Conservation (phyloP, 2,113 vertebrate species). For the Pangasianodon gigas region DNA sequence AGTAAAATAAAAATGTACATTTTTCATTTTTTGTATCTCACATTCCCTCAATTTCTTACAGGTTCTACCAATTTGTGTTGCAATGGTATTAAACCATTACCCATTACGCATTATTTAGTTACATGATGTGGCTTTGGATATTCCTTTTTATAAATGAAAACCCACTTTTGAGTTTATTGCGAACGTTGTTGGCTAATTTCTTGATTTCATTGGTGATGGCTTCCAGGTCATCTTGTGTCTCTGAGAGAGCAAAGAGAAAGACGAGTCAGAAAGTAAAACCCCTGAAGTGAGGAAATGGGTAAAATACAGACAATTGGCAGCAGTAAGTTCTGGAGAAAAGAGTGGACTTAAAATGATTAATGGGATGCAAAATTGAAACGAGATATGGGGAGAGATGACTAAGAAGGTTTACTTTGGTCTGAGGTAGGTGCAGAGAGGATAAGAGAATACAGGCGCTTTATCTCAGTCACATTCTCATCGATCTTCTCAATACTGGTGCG, state of each 20-base stretch:
- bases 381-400: background rate
- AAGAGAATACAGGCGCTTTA: constrained; percentile 90
- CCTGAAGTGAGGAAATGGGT: background rate
- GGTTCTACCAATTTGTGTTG: background rate
- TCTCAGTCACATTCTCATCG: constrained; percentile 83
- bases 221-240: constrained; percentile 90
- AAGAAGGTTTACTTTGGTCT: constrained; percentile 81
- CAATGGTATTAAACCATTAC: too few relatives aligned
- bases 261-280: background rate
- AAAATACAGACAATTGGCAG: background rate
- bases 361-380: background rate
- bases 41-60: background rate
- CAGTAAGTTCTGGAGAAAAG: background rate
- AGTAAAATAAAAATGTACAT: background rate
- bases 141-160: constrained; percentile 10
- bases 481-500: constrained; percentile 89
- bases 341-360: background rate
- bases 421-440: constrained; percentile 90
- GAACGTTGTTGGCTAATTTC: constrained; percentile 87
- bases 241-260: constrained; percentile 63
- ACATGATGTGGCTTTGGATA: background rate
- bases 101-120: background rate
- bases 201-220: constrained; percentile 88
- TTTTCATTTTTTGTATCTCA: background rate
- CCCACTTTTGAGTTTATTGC: constrained; percentile 92